Base-by-base conservation (phyloP, 2,797 vertebrate species). In the Meriones psammophilus region DNA sequence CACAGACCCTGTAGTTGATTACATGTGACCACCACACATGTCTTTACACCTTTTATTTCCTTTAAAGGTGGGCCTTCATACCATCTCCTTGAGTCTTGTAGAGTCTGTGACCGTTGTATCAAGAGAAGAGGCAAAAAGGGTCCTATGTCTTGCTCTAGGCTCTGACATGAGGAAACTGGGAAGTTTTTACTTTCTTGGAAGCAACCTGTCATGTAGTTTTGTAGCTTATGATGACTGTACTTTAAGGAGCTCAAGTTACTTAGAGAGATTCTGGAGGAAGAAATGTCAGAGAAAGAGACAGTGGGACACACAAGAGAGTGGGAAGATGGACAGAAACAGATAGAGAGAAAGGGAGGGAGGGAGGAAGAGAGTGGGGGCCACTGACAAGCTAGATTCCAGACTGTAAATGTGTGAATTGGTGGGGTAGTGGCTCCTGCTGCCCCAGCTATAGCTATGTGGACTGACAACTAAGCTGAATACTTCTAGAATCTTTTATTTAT, bases 121-220 rank as follows among this genome's bases (percentile, higher is more conserved):
- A 30, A 62, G 26, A 88, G 30, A 89, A 78, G n/a, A 12, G 30
- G 24, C 3, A 30, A 60, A 36, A 39, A 1, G 13, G 14, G 17
- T 46, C 8, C 1, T 46, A 2, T 24, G 24, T 58, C 3, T 36
- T 60, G 4, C 54, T 83, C 24, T 36, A 17, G 36, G 28, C 14
- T 71, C 33, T 83, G 30, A 13, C 36, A 78, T 33, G 12, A 46
- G 68, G 20, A 90, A 1, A 50, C 15, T 28, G 17, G 7, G 42
- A 26, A 64, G 54, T n/a, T 85, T 90, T 39, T 80, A 15, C 88
- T 50, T 85, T 3, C 33, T 17, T 64, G n/a, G 74, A 95, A 97
- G n/a, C 20, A 86, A 92, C 10, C 20, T 46, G 18, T 22, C 14
- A 8, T 22, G 12, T 83, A 89, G 58, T 85, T 60, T 0, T 42